Evolutionary conservation across 2,113 vertebrate species (phyloP), one percentile per base, ranked within the genome.

Genomic region (Vulpes vulpes): DNA sequence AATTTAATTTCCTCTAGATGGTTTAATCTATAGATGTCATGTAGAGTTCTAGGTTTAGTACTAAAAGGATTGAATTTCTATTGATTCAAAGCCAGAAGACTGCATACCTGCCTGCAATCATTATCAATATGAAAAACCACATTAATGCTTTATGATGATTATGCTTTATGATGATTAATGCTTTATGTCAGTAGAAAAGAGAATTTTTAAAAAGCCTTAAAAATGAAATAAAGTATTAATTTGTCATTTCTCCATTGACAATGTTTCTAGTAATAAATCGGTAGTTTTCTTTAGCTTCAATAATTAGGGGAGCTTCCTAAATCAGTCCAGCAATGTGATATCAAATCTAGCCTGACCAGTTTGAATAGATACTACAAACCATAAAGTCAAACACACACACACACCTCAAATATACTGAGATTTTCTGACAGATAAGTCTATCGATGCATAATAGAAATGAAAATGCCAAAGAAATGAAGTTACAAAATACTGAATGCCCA

Each of bases 381-480:
- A 65, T 62, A 84, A 79, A 67, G 16, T 20, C 27, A 43, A 83
- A 67, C 27, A 67, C 25, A 65, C 64, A 65, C 27, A 30, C 27
- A 10, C 27, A 55, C 74, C 1, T 10, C 38, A 83, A 87, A 59
- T 67, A 38, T 14, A 23, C n/a, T 59, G 23, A 81, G 0, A 3
- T 89, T 87, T 87, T 59, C 43, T 74, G 71, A 57, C n/a, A 91
- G 27, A 53, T 53, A 15, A 91, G 1, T 30, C 51, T 67, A 12
- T 83, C 15, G 23, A 79, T 25, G 71, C n/a, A n/a, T n/a, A n/a
- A n/a, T n/a, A n/a, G n/a, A n/a, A n/a, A 79, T 25, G 71, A 87
- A 96, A 95, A 89, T 51, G 3, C 11, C 67, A 96, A 82, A 59
- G 20, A 10, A 94, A 93, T 80, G 9, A 96, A 96, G 85, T 30